Conservation (phyloP, 2,113 vertebrate genomes). For the Oceanodroma tethys region DNA sequence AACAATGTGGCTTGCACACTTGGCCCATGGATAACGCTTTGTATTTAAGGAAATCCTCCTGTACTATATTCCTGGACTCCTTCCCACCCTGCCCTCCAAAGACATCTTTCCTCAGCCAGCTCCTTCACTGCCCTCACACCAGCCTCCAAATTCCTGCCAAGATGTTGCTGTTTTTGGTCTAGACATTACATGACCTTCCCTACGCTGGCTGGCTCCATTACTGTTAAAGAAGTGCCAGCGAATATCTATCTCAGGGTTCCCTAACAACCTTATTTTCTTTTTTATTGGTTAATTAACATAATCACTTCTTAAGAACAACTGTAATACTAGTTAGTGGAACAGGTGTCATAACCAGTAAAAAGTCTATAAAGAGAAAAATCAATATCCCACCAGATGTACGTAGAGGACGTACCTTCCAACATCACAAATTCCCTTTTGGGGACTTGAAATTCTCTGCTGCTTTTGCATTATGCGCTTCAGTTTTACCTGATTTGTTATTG, state of each 20-base stretch:
- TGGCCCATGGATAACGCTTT: not conserved
- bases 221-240: not conserved
- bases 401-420: not conserved
- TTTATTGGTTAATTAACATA: not conserved
- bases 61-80: not conserved
- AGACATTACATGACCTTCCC: not conserved
- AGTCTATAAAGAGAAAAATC: not conserved
- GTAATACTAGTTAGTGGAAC: not conserved
- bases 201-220: not conserved
- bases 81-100: not conserved
- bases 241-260: not conserved
- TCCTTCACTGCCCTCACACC: not conserved
- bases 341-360: not conserved
- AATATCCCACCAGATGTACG: not conserved
- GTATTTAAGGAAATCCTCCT: not conserved
- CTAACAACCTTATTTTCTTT: not conserved
- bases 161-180: not conserved
- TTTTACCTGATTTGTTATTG: constrained; percentile 57
- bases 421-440: not conserved
- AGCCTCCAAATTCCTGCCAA: not conserved
- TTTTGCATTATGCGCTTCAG: not conserved
- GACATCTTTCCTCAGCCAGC: not conserved
- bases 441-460: not conserved
- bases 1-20: not conserved
- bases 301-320: not conserved